Conservation (phyloP, 2,888 invertebrate genomes). For the Dorcus parallelipipedus region DNA sequence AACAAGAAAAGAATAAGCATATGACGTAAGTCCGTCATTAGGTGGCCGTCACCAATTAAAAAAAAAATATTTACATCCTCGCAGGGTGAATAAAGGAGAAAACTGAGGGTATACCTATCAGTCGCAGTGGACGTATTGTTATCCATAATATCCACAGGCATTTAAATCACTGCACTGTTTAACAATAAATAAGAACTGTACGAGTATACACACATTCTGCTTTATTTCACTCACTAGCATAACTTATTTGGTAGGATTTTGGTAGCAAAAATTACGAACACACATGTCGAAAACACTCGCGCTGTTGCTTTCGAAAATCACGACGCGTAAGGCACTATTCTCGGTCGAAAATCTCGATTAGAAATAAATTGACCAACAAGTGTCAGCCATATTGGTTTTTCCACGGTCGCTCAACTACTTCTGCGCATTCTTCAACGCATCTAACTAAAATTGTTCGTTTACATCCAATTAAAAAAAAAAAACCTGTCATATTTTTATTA, state of each 20-base stretch:
- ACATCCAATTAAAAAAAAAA: conserved; percentile 2
- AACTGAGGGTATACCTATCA: conserved; percentile 35
- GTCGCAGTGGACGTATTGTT: conserved; percentile 32
- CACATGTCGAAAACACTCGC: conserved; percentile 22
- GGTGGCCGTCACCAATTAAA: conserved; percentile 11
- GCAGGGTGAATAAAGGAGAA: background rate
- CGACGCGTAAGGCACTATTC: conserved; percentile 37
- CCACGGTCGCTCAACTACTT: conserved; percentile 16
- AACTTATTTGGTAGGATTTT: conserved; percentile 28
- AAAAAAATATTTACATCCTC: conserved; percentile 7
- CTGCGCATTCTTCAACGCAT: conserved; percentile 20
- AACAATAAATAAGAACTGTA: conserved; percentile 29
- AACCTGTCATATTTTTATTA: too few relatives aligned
- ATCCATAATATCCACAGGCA: conserved; percentile 41
- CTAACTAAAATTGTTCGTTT: conserved; percentile 5
- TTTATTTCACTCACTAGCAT: conserved; percentile 33
- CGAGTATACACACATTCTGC: conserved; percentile 41
- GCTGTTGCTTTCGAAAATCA: conserved; percentile 28
- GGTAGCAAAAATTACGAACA: conserved; percentile 7
- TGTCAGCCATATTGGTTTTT: conserved; percentile 47
- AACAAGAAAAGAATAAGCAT: conserved; percentile 27
- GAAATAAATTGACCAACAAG: conserved; percentile 45
- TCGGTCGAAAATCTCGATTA: conserved; percentile 35
- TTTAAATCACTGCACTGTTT: conserved; percentile 35
- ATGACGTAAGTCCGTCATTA: conserved; percentile 30